Evolutionary conservation across 2,797 vertebrate genomes (phyloP), one percentile per base, ranked within the genome.

Genomic region (Mallotus villosus): DNA sequence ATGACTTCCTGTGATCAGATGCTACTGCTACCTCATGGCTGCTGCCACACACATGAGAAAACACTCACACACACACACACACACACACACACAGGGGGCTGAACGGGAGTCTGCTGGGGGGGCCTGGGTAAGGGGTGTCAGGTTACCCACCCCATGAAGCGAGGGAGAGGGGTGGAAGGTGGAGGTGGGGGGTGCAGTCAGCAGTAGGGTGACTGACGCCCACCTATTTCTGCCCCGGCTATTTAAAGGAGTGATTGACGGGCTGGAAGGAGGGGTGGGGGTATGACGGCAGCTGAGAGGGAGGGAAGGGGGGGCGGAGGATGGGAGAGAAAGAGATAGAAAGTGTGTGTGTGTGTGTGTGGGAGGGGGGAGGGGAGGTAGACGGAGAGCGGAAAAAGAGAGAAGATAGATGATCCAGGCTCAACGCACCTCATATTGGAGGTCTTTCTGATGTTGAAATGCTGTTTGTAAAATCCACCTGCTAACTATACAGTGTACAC

Each of bases 171-270:
- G 27, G 27, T 27, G 27, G 27, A 27, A 27, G 27, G 27, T 27
- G 27, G 27, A 27, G 27, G 3, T 27, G 27, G 27, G 68, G 77
- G 80, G 74, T 85, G 78, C 75, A 27, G 27, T 27, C 27, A 27
- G 27, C 71, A 62, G 75, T 78, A 82, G 64, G 81, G 84, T 69
- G 80, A 83, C 89, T 91, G 90, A 90, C 86, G 84, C 87, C 89
- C 87, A 71, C 86, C 89, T 92, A 92, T 93, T 93, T 93, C 85
- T 86, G 86, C 85, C 80, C 76, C 29, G 2, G 82, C 90, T 93
- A 93, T 92, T 94, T 93, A 91, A 90, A 90, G 88, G 78, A 55
- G 67, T 82, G 78, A 90, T 70, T 91, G 90, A 87, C 87, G 86
- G 85, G 84, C 68, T 29, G 61, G 73, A 34, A 32, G 68, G 22